A percentile compares a stretch with the other conserved stretches of the same genome.
Conservation (phyloP, 2,888 invertebrate genomes). For the Nineta flava region DNA sequence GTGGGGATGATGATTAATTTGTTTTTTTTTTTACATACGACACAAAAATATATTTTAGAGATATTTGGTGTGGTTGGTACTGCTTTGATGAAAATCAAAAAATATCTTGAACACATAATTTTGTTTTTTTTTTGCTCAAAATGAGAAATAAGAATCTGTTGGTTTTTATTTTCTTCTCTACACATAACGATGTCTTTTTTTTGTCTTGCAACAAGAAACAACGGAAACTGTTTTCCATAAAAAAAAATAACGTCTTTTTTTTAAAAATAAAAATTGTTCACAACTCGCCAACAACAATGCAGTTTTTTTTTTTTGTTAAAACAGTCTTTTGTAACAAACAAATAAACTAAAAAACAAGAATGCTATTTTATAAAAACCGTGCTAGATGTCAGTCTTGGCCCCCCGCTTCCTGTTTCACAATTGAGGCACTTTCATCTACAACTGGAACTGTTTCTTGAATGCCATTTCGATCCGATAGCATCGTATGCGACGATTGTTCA, state of each 20-base stretch:
- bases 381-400: slow-evolving; percentile 29
- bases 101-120: slow-evolving; percentile 7
- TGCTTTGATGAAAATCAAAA: slow-evolving; percentile 27
- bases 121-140: slow-evolving; percentile 2
- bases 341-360: slow-evolving; percentile 2
- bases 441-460: slow-evolving; percentile 11
- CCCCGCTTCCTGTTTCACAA: slow-evolving; percentile 22
- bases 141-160: neutral
- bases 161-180: too few relatives aligned
- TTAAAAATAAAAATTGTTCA: slow-evolving; percentile 1
- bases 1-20: neutral
- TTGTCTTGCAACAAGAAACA: neutral
- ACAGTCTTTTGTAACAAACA: slow-evolving; percentile 1
- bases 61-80: slow-evolving; percentile 12
- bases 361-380: slow-evolving; percentile 7
- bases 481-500: slow-evolving; percentile 13
- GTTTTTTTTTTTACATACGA: slow-evolving; percentile 3
- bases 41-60: slow-evolving; percentile 5
- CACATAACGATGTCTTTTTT: neutral
- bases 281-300: slow-evolving; percentile 7
- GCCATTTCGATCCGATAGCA: slow-evolving; percentile 24
- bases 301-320: neutral
- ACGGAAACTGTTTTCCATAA: too few relatives aligned
- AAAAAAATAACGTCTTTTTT: neutral
- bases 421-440: slow-evolving; percentile 22